Percentiles rank a stretch among this genome's conserved stretches.
These are phyloP conservation scores for Puffinus mauretanicus DNA, from an alignment of 2,113 vertebrate species.

Conservation along the genomic window DNA sequence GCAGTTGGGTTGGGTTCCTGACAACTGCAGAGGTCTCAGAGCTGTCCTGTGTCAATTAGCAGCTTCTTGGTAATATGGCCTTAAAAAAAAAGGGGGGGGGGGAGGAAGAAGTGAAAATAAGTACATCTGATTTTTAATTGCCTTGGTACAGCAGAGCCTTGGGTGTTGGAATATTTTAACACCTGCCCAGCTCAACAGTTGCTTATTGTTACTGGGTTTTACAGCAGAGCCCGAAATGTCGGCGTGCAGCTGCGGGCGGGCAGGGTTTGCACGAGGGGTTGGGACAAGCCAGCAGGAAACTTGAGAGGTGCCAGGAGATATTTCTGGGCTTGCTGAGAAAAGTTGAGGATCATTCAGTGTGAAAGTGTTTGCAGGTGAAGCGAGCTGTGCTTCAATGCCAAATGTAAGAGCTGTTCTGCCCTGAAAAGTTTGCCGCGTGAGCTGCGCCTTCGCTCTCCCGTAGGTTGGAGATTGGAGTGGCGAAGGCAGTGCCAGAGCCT, in stretches of 20 bases:
- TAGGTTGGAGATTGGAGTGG: neutral
- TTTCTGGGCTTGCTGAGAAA: neutral
- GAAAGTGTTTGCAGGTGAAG: neutral
- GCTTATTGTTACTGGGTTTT: slow-evolving; percentile 1
- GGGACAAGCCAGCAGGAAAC: neutral
- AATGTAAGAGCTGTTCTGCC: neutral
- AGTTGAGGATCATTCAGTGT: neutral
- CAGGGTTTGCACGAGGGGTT: neutral
- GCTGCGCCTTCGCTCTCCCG: fast-evolving
- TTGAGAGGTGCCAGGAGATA: neutral
- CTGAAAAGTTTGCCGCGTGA: neutral
- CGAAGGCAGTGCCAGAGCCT: neutral
- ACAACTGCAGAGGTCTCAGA: neutral
- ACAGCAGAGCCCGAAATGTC: neutral
- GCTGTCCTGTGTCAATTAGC: neutral
- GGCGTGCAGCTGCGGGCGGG: neutral
- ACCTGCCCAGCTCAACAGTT: slow-evolving; percentile 62
- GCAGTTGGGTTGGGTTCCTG: neutral
- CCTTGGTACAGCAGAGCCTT: neutral
- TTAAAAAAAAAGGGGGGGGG: neutral
- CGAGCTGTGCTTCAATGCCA: neutral
- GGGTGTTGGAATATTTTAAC: slow-evolving; percentile 53
- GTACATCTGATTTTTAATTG: slow-evolving; percentile 40
- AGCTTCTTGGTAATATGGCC: neutral
- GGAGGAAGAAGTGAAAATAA: neutral